Evolutionary conservation across 2,888 invertebrate species (phyloP).

Genomic region (Epirrita christyi): DNA sequence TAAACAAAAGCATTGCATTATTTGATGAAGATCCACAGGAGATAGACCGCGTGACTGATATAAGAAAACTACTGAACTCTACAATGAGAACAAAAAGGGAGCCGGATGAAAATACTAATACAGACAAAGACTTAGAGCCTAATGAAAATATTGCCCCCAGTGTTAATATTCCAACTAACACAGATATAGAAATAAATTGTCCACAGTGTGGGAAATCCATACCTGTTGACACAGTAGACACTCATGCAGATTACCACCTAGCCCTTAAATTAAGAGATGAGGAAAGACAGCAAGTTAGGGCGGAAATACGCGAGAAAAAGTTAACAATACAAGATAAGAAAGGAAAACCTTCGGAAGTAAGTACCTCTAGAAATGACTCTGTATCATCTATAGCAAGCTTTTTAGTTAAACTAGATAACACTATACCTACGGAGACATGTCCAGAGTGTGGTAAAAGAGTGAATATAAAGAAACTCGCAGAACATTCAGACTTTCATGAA

Average conservation of each 20-base stretch:
- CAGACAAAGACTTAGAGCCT: slow-evolving; percentile 21
- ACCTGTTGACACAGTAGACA: slow-evolving; percentile 81
- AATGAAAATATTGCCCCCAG: slow-evolving; percentile 16
- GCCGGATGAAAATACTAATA: slow-evolving; percentile 12
- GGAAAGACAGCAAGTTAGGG: slow-evolving; percentile 65
- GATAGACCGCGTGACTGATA: slow-evolving; percentile 58
- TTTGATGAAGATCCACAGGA: slow-evolving; percentile 72
- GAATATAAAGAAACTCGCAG: slow-evolving; percentile 84
- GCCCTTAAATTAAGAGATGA: slow-evolving; percentile 88
- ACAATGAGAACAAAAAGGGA: slow-evolving; percentile 42
- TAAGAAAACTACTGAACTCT: slow-evolving; percentile 63
- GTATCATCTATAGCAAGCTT: slow-evolving; percentile 67
- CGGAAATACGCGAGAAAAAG: slow-evolving; percentile 52
- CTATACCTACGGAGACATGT: slow-evolving; percentile 82
- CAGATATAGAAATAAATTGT: slow-evolving; percentile 72
- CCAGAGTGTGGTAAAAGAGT: slow-evolving; percentile 88
- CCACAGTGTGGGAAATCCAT: slow-evolving; percentile 87
- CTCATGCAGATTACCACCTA: slow-evolving; percentile 90
- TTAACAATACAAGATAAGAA: slow-evolving; percentile 31
- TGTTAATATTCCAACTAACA: slow-evolving; percentile 11
- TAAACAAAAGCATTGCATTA: slow-evolving; percentile 74
- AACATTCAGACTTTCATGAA: slow-evolving; percentile 94
- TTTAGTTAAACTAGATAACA: slow-evolving; percentile 72
- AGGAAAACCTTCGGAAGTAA: slow-evolving; percentile 41
- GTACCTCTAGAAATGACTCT: slow-evolving; percentile 51